phyloP scores from a whole-genome alignment of 2,888 invertebrate species.

The Tromatobia lineatoria region DNA sequence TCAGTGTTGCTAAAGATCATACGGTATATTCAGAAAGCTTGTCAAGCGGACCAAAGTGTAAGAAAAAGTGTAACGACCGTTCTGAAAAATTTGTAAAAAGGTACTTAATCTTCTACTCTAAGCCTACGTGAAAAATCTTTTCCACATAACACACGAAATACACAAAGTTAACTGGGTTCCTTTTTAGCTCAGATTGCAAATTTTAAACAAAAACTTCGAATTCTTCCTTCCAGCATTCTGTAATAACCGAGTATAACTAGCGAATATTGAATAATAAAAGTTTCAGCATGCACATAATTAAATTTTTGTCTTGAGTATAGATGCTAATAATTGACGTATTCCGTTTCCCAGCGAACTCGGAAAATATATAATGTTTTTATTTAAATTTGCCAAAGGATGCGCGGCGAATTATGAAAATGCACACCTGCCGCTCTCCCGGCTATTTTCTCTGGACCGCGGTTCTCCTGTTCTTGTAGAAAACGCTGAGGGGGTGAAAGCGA shows the following conservation, averaged over 20 bases:
- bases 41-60: too few species aligned
- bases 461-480: constrained; percentile 15
- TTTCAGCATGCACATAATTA: background rate
- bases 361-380: constrained; percentile 37
- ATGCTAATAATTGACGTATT: background rate
- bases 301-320: background rate
- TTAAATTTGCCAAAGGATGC: constrained; percentile 64
- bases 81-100: too few species aligned
- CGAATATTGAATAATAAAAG: background rate
- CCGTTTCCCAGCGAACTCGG: background rate
- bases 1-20: too few species aligned
- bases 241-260: background rate
- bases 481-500: constrained; percentile 2
- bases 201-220: background rate
- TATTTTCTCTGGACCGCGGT: constrained; percentile 10
- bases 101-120: too few species aligned
- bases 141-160: too few species aligned
- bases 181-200: too few species aligned
- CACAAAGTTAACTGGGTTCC: background rate
- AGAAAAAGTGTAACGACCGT: too few species aligned
- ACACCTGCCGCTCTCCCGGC: constrained; percentile 58
- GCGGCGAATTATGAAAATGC: constrained; percentile 60
- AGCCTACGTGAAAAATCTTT: too few species aligned
- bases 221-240: background rate
- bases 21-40: too few species aligned